Conservation (phyloP, 2,888 invertebrate species). For the Amblyjoppa fuscipennis region DNA sequence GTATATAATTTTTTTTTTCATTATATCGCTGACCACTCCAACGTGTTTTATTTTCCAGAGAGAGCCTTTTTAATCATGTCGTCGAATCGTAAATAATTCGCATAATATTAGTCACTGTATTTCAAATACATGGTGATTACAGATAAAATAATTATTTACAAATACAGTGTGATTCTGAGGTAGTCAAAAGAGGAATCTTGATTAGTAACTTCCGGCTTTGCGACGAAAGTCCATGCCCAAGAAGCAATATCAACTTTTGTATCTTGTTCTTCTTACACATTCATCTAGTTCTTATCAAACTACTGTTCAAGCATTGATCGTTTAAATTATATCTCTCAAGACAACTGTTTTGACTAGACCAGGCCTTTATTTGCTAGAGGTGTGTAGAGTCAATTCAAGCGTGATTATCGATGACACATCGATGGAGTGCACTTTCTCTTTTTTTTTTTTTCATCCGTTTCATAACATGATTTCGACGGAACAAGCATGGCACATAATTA, state of each 20-base stretch:
- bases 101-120: constrained; percentile 62
- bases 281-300: background rate
- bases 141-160: constrained; percentile 67
- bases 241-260: constrained; percentile 29
- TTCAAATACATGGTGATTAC: constrained; percentile 66
- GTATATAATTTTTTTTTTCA: constrained; percentile 37
- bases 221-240: background rate
- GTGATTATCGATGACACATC: constrained; percentile 49
- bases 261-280: background rate
- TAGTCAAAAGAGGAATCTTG: constrained; percentile 65
- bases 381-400: constrained; percentile 53
- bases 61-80: background rate
- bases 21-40: constrained; percentile 18
- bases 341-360: constrained; percentile 66
- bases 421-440: constrained; percentile 53
- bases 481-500: constrained; percentile 65
- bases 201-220: constrained; percentile 22
- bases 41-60: constrained; percentile 39
- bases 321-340: constrained; percentile 38
- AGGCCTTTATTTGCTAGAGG: constrained; percentile 48
- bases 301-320: constrained; percentile 11
- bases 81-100: constrained; percentile 32
- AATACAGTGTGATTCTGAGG: constrained; percentile 58
- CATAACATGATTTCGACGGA: constrained; percentile 52
- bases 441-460: constrained; percentile 18